phyloP scores from a whole-genome alignment of 2,797 vertebrate species.

The Simalia tracyae region DNA sequence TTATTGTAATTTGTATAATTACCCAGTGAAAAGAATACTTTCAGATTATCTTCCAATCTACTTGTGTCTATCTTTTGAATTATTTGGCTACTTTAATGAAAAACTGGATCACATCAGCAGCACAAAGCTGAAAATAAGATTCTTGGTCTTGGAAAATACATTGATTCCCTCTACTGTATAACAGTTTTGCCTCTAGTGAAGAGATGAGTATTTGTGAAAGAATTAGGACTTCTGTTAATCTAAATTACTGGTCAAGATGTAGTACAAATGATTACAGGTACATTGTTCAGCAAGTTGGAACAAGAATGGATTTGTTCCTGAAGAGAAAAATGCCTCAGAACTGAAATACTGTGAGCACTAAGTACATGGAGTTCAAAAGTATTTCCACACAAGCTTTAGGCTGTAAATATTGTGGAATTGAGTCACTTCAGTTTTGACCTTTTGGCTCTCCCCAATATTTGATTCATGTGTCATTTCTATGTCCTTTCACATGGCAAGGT shows the following conservation, averaged over 20 bases:
- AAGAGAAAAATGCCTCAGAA: slow-evolving; percentile 25
- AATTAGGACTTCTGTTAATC: not conserved
- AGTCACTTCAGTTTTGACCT: slow-evolving; percentile 80
- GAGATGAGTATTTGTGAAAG: slow-evolving; percentile 5
- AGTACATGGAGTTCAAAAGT: slow-evolving; percentile 73
- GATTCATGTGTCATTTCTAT: slow-evolving; percentile 53
- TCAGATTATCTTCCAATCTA: not conserved
- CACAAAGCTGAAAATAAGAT: not conserved
- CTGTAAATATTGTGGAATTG: slow-evolving; percentile 80
- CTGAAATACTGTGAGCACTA: not conserved
- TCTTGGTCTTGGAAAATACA: slow-evolving; percentile 20
- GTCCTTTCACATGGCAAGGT: slow-evolving; percentile 58
- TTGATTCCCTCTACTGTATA: not conserved
- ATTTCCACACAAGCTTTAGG: slow-evolving; percentile 76
- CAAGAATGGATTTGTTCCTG: slow-evolving; percentile 19
- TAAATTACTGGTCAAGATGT: not conserved
- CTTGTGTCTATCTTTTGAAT: not conserved
- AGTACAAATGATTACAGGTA: slow-evolving; percentile 27
- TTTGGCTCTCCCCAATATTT: slow-evolving; percentile 64
- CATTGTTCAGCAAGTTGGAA: slow-evolving; percentile 14
- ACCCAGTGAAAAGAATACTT: not conserved
- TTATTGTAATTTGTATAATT: not conserved
- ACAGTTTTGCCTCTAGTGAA: slow-evolving; percentile 13
- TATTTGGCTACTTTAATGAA: not conserved
- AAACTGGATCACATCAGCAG: not conserved